Conservation (phyloP, 2,113 vertebrate genomes). For the Alouatta palliata region DNA sequence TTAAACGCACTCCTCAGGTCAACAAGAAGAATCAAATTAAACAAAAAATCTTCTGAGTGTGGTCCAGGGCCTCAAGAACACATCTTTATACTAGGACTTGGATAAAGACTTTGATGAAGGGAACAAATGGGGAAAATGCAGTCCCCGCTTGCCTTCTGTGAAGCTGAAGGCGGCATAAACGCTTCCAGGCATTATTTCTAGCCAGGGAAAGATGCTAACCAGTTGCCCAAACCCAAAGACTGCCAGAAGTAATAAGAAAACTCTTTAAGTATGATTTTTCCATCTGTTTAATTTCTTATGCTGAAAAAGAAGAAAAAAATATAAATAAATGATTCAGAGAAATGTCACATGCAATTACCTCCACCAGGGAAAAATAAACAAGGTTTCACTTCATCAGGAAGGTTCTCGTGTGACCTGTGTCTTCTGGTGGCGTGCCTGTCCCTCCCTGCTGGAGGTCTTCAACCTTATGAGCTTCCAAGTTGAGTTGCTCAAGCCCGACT, state of each 20-base stretch:
- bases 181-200: slow-evolving; percentile 67
- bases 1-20: slow-evolving; percentile 75
- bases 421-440: slow-evolving; percentile 3
- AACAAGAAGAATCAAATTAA: slow-evolving; percentile 71
- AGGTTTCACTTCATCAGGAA: slow-evolving; percentile 45
- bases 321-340: slow-evolving; percentile 65
- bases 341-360: slow-evolving; percentile 65
- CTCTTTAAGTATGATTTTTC: slow-evolving; percentile 53
- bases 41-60: slow-evolving; percentile 73
- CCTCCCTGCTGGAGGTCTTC: slow-evolving; percentile 12
- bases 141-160: slow-evolving; percentile 62
- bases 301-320: slow-evolving; percentile 71
- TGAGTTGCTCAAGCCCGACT: slow-evolving; percentile 29
- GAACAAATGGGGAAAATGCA: slow-evolving; percentile 40
- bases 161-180: slow-evolving; percentile 69
- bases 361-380: slow-evolving; percentile 52
- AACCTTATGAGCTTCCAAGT: slow-evolving; percentile 7
- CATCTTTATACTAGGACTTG: slow-evolving; percentile 76
- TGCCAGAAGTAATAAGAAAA: slow-evolving; percentile 69
- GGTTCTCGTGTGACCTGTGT: background rate
- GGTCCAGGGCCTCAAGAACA: slow-evolving; percentile 77
- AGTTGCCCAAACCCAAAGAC: slow-evolving; percentile 59
- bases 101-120: slow-evolving; percentile 71
- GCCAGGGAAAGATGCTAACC: slow-evolving; percentile 54
- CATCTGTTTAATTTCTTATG: slow-evolving; percentile 70